Percentiles rank a stretch among this genome's conserved stretches.
Conservation (phyloP, 2,113 vertebrate genomes). For the Andinoacara biseriatus region DNA sequence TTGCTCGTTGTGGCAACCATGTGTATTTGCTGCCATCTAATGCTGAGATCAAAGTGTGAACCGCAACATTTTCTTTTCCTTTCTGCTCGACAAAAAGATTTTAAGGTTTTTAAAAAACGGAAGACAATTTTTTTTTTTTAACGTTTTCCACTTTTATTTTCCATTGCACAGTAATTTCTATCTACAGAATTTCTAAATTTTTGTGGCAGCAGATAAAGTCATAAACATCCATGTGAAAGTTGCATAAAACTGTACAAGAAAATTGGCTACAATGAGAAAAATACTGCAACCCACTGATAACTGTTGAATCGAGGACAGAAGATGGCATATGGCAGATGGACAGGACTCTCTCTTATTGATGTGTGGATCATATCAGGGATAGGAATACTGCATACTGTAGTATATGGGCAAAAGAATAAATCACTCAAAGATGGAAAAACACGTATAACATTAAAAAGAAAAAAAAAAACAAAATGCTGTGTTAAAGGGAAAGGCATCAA, state of each 20-base stretch:
- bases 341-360: slow-evolving; percentile 71
- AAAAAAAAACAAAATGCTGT: slow-evolving; percentile 44
- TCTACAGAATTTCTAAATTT: slow-evolving; percentile 86
- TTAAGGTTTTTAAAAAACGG: slow-evolving; percentile 15
- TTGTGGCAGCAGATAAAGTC: slow-evolving; percentile 84
- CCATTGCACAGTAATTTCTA: slow-evolving; percentile 85
- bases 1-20: background rate
- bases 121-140: slow-evolving; percentile 15
- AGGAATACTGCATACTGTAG: slow-evolving; percentile 73
- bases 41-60: background rate
- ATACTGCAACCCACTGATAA: slow-evolving; percentile 82
- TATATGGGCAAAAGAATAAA: slow-evolving; percentile 61
- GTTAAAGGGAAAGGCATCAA: slow-evolving; percentile 33
- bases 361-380: slow-evolving; percentile 55
- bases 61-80: background rate
- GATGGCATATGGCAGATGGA: slow-evolving; percentile 67
- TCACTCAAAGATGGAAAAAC: slow-evolving; percentile 38
- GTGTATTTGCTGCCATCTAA: slow-evolving; percentile 64
- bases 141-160: slow-evolving; percentile 79
- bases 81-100: background rate
- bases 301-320: slow-evolving; percentile 78
- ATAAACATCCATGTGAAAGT: slow-evolving; percentile 85
- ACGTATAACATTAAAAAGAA: slow-evolving; percentile 48
- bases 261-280: slow-evolving; percentile 83
- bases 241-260: slow-evolving; percentile 83